Evolutionary conservation across 2,797 vertebrate species (phyloP), one percentile per base, ranked within the genome.

Genomic region (Gouania willdenowi): DNA sequence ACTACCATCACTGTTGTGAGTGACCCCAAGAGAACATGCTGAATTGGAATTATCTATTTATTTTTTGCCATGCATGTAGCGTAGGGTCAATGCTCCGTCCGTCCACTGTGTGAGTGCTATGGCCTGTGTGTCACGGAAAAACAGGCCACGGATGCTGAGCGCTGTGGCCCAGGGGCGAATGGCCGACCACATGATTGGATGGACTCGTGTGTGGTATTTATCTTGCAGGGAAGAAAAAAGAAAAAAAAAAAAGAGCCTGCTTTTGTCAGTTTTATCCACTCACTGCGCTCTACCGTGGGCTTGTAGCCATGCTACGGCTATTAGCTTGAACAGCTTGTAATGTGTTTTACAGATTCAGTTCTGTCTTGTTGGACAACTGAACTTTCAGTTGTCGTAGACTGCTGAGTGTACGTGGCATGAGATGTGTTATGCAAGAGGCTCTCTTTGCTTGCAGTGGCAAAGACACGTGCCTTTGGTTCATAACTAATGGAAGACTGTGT

Each of bases 401-500:
- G 29, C 47, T 34, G 52, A 62, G 50, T 46, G 41, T 44, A 59
- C 52, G 56, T 48, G 41, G 25, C 63, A 62, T 53, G 48, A 47
- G 75, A 59, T 41, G 64, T 61, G 69, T 88, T 88, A 87, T 29
- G 77, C 77, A 87, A 87, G 74, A 47, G 29, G 49, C 42, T 78
- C 62, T 64, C 44, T 66, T 84, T 65, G 69, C 71, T 82, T 49
- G 68, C 71, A 66, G 71, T 71, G 59, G 66, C 57, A 62, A 66
- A 70, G 69, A 72, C 85, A 83, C 75, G 70, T 77, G 80, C 72
- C 62, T 73, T n/a, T 33, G 27, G 61, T 77, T 86, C 77, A 84
- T 84, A 85, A 78, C 76, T 85, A 83, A 84, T 79, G 78, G 78
- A 84, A 58, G 78, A 71, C 66, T 74, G 72, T 68, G 65, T 66